Conservation (phyloP, 2,797 vertebrate genomes). For the Xenopus petersii region DNA sequence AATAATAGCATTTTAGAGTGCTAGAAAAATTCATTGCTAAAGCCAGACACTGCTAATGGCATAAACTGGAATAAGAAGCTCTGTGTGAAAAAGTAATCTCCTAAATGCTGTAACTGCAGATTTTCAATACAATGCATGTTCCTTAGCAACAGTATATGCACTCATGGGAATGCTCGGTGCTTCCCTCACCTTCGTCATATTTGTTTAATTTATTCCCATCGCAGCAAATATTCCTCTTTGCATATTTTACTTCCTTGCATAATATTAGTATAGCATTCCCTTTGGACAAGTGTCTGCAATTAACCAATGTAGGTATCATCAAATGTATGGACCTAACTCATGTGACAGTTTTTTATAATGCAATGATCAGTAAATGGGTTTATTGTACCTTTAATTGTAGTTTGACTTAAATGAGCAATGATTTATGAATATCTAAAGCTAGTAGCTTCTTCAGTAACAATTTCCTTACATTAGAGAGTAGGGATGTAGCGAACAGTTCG, state of each 20-base stretch:
- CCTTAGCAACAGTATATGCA: background rate
- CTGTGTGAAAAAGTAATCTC: background rate
- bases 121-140: constrained; percentile 1
- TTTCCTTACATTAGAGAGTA: too few species aligned
- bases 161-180: background rate
- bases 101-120: constrained; percentile 10
- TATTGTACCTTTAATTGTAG: too few species aligned
- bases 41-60: background rate
- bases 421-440: too few species aligned
- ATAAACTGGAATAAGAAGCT: background rate
- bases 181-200: background rate
- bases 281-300: too few species aligned
- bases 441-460: too few species aligned
- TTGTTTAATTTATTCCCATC: background rate
- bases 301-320: too few species aligned
- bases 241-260: background rate
- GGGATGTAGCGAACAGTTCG: too few species aligned
- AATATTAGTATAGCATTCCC: too few species aligned
- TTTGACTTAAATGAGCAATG: too few species aligned
- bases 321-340: too few species aligned
- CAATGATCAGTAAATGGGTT: too few species aligned
- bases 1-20: background rate
- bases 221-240: background rate
- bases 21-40: background rate
- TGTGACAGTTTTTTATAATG: too few species aligned